phyloP scores from a whole-genome alignment of 2,113 vertebrate species.

The Odontesthes bonariensis region DNA sequence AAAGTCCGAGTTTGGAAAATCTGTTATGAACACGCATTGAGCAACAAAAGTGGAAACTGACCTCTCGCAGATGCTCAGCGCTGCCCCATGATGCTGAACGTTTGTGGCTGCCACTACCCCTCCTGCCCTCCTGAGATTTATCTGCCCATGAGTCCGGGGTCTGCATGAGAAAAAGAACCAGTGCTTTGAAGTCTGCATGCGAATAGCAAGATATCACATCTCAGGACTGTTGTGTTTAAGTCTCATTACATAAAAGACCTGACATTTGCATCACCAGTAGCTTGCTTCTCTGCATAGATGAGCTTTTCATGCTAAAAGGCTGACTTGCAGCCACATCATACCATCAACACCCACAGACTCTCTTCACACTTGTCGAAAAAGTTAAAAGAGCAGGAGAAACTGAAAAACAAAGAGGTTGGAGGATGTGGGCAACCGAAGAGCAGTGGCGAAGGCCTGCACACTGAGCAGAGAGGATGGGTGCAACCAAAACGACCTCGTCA shows the following conservation, averaged over 20 bases:
- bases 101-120: slow-evolving; percentile 80
- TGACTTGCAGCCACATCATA: slow-evolving; percentile 52
- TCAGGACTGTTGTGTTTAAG: background rate
- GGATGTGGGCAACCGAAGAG: slow-evolving; percentile 69
- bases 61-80: slow-evolving; percentile 88
- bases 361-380: slow-evolving; percentile 40
- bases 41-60: slow-evolving; percentile 41
- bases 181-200: background rate
- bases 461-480: slow-evolving; percentile 67
- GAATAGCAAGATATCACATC: too few relatives aligned
- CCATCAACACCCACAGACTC: slow-evolving; percentile 59
- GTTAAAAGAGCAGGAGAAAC: slow-evolving; percentile 58
- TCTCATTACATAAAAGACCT: background rate
- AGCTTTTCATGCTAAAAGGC: slow-evolving; percentile 17
- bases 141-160: slow-evolving; percentile 89
- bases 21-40: background rate
- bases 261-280: background rate
- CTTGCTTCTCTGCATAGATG: slow-evolving; percentile 24
- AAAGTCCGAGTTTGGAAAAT: background rate
- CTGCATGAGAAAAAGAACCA: slow-evolving; percentile 69
- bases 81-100: slow-evolving; percentile 91
- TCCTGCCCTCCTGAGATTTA: slow-evolving; percentile 67
- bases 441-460: slow-evolving; percentile 60
- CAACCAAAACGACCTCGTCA: slow-evolving; percentile 66
- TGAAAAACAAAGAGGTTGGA: slow-evolving; percentile 56